These are phyloP conservation scores for Cyrtorhinus lividipennis DNA, from an alignment of 1,140 invertebrate species.

Conservation along the genomic window DNA sequence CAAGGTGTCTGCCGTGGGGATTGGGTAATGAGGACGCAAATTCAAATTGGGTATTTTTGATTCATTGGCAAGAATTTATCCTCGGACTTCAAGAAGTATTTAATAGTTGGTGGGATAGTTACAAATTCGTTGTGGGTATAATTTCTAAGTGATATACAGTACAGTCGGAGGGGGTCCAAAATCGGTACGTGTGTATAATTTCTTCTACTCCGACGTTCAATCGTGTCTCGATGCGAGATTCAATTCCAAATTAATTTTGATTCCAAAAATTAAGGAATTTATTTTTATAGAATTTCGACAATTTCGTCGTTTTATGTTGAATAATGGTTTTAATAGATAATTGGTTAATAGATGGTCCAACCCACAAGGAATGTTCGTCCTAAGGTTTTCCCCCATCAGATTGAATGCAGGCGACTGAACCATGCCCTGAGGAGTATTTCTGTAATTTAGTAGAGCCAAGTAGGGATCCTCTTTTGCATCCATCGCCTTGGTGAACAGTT, in stretches of 20 bases:
- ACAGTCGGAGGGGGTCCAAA: no score
- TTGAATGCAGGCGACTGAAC: constrained; percentile 7
- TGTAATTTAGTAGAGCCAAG: constrained; percentile 8
- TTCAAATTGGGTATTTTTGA: no score
- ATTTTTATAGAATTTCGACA: background rate
- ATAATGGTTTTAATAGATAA: background rate
- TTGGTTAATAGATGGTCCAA: background rate
- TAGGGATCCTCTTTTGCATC: constrained; percentile 13
- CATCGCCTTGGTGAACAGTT: constrained; percentile 10
- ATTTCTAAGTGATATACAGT: no score
- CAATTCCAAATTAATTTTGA: background rate
- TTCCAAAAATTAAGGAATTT: background rate
- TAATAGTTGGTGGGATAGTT: no score
- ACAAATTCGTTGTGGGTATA: no score
- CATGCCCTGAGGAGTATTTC: constrained; percentile 6
- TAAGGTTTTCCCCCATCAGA: constrained; percentile 10
- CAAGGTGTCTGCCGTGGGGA: no score
- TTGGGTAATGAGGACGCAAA: no score
- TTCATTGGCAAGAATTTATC: no score
- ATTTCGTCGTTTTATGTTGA: background rate
- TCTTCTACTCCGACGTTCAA: no score
- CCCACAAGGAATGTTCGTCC: constrained; percentile 12
- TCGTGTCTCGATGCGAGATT: no score
- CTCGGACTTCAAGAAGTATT: no score
- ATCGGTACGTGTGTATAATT: no score